Evolutionary conservation across 2,113 vertebrate species (phyloP), one percentile per base, ranked within the genome.

Genomic region (Bubalus kerabau): DNA sequence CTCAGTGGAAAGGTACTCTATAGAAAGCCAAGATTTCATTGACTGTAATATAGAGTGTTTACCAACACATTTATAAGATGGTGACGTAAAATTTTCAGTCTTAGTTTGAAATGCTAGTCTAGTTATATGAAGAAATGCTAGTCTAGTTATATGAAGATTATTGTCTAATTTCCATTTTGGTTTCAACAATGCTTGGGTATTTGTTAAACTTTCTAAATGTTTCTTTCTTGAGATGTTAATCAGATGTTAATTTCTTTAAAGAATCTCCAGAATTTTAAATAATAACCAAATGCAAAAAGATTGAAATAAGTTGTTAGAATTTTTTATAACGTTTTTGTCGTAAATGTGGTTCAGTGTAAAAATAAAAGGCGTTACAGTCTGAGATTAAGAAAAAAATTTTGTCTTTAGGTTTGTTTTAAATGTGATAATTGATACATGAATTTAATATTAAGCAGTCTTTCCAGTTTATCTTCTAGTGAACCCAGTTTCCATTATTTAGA

Each of bases 201-300:
- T 50, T 90, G 30, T 85, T 74, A 32, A 60, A 90, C 36, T 46
- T 91, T 96, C 43, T 95, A 90, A 96, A 91, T 46, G 26, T 19
- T 48, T 87, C 15, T 96, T 88, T 92, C 54, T 93, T 90, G 52
- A 92, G 92, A 85, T 97, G 88, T 84, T 96, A 97, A 87, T 87
- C 50, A 90, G 21, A 87, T 88, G 94, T 95, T 95, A 95, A 95
- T 96, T 97, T 97, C 64, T 59, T 96, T 89, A 91, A 94, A 85
- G 28, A 7, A 23, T 56, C 15, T 24, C 36, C 21, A 43, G 36
- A 87, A 74, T 56, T 96, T 95, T 62, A 96, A 82, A 80, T 90
- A 93, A 74, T 91, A 97, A 94, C 7, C 71, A 87, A 88, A 62
- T 59, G 5, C 21, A 93, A 90, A 94, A 95, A 82, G 89, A 6